Base-by-base conservation (phyloP, 2,113 vertebrate species). In the Corythaeola cristata region DNA sequence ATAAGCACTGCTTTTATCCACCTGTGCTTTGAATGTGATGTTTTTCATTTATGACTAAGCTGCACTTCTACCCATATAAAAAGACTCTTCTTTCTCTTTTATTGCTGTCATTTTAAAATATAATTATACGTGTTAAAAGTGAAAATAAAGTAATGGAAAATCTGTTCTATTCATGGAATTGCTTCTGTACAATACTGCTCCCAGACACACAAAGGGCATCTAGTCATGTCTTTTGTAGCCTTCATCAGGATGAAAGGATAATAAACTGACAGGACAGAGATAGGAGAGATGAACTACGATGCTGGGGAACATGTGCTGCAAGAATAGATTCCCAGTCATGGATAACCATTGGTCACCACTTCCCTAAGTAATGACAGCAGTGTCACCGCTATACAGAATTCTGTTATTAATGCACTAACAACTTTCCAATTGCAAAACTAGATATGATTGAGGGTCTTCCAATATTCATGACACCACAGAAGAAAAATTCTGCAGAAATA, bases 31-130 rank as follows among this genome's bases (percentile, higher is more conserved):
- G 41, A 79, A 41, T 39, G 15, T 16, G 45, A 35, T 67, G 5
- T 37, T 59, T 93, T 76, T 90, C 8, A 85, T 88, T 96, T 96
- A 91, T 78, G 37, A 67, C 35, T 91, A 71, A 92, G 67, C 19
- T 82, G 24, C 26, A 47, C 12, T 92, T 88, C 76, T 85, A 60
- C 21, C 15, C 32, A 13, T 56, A 77, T 72, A 78, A 95, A 96
- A 94, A n/a, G 14, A 76, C 64, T 53, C 32, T 77, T 64, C 32
- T 82, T 74, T 74, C 58, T 80, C 24, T 76, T 89, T 87, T 90
- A 91, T 58, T 86, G 30, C 23, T 72, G 11, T 60, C 28, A 81
- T 67, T 92, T 96, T 81, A 60, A 6, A 93, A 74, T 76, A 56
- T 75, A 91, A 78, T 86, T 96, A 78, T 6, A 23, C 22, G 13